Conservation (phyloP, 2,797 vertebrate genomes). For the Melanotaenia parkinsoni region DNA sequence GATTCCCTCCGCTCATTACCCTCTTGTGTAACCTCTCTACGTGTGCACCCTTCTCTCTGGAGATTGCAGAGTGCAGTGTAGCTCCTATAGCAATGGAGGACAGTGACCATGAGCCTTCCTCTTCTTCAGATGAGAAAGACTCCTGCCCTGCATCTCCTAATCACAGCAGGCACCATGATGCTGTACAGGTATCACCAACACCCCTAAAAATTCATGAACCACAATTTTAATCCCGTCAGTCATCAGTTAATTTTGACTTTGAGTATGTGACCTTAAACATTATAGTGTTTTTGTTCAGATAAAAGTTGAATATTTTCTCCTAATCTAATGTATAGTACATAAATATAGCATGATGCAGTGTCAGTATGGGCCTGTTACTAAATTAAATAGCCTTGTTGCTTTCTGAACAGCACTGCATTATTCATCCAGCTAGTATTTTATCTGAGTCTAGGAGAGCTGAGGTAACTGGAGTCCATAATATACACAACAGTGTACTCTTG, state of each 20-base stretch:
- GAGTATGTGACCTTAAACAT: too few species aligned
- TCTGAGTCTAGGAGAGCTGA: background rate
- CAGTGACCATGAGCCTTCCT: slow-evolving; percentile 76
- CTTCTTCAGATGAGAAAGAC: slow-evolving; percentile 78
- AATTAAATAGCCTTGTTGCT: slow-evolving; percentile 38
- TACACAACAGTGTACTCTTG: slow-evolving; percentile 1
- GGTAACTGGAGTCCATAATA: slow-evolving; percentile 36
- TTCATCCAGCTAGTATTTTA: slow-evolving; percentile 51
- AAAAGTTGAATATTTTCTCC: background rate
- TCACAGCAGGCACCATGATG: slow-evolving; percentile 54
- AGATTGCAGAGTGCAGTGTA: slow-evolving; percentile 78
- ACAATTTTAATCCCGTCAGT: background rate
- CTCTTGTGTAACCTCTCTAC: slow-evolving; percentile 3
- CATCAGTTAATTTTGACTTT: background rate
- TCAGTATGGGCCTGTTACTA: slow-evolving; percentile 16
- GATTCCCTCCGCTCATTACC: background rate
- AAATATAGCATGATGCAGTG: slow-evolving; percentile 23
- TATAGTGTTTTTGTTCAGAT: background rate
- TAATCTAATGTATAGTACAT: slow-evolving; percentile 10
- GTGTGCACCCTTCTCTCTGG: slow-evolving; percentile 57
- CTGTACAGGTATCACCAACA: slow-evolving; percentile 72
- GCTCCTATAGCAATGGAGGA: slow-evolving; percentile 81
- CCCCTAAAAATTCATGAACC: background rate
- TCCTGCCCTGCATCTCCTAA: slow-evolving; percentile 70
- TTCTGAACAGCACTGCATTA: slow-evolving; percentile 54